Evolutionary conservation across 2,797 vertebrate genomes (phyloP).

Genomic region (Gymnodraco acuticeps): DNA sequence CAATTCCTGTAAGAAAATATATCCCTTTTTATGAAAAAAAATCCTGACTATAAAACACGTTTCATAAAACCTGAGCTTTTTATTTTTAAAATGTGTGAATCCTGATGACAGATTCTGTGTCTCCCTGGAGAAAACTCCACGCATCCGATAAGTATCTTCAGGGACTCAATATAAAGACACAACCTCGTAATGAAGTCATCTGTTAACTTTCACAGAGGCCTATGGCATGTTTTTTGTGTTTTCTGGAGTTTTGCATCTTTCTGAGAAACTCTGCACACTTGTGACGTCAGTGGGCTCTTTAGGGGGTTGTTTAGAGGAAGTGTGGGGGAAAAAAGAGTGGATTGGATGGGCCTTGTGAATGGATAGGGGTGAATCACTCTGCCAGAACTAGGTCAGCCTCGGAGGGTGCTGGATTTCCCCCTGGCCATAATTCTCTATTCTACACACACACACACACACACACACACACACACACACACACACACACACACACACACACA

Average conservation of each 20-base stretch:
- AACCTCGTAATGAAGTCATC: constrained; percentile 65
- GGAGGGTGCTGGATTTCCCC: constrained; percentile 76
- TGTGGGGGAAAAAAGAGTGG: constrained; percentile 21
- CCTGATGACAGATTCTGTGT: constrained; percentile 17
- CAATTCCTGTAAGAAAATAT: too few relatives aligned
- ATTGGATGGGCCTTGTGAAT: constrained; percentile 70
- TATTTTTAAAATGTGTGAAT: constrained; percentile 37
- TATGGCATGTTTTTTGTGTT: constrained; percentile 36
- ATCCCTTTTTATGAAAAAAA: constrained; percentile 1
- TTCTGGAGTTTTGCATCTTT: constrained; percentile 40
- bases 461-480: too few relatives aligned
- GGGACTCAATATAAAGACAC: constrained; percentile 58
- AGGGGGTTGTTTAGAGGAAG: constrained; percentile 60
- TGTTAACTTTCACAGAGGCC: constrained; percentile 48
- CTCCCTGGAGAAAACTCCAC: constrained; percentile 19
- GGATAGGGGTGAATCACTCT: constrained; percentile 77
- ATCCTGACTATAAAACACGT: not conserved
- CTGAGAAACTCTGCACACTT: constrained; percentile 38
- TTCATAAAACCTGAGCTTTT: constrained; percentile 20
- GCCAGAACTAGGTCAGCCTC: constrained; percentile 81
- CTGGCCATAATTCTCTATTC: constrained; percentile 71
- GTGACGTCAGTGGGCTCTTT: constrained; percentile 52
- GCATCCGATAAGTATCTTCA: constrained; percentile 39
- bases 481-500: too few relatives aligned
- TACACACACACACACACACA: constrained; percentile 21